These are phyloP conservation scores for Neosilurus hyrtlii DNA, from an alignment of 2,797 vertebrate species.

Conservation along the genomic window DNA sequence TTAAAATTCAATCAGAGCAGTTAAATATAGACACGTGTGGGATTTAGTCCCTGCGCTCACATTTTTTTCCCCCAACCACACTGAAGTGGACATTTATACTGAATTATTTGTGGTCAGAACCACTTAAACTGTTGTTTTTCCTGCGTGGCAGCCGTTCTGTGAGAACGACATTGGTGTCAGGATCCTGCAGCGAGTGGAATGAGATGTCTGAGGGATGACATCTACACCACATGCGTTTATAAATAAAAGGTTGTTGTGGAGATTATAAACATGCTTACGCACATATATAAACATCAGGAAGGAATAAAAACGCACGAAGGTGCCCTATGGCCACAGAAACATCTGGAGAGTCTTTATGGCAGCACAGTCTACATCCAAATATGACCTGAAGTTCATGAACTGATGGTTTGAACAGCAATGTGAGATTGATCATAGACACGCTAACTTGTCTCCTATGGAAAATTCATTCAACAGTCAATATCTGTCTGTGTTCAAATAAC, in stretches of 20 bases:
- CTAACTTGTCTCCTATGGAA: neutral
- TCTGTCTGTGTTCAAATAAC: neutral
- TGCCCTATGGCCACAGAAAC: slow-evolving; percentile 47
- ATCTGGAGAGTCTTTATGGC: too few species aligned
- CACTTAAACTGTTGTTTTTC: neutral
- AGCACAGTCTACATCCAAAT: neutral
- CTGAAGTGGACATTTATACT: slow-evolving; percentile 5
- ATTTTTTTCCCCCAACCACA: neutral
- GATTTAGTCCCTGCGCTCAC: neutral
- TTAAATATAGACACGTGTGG: slow-evolving; percentile 5
- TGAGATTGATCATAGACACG: neutral
- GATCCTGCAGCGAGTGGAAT: neutral
- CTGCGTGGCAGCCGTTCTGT: neutral
- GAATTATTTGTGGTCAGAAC: neutral
- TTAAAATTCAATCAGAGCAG: slow-evolving; percentile 11
- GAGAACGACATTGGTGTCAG: slow-evolving; percentile 1
- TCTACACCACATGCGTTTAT: neutral
- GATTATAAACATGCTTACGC: slow-evolving; percentile 3
- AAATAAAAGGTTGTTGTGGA: slow-evolving; percentile 10
- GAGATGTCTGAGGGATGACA: neutral
- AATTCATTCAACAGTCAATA: neutral
- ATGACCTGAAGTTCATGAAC: neutral
- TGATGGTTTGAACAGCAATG: neutral
- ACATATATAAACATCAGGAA: slow-evolving; percentile 30
- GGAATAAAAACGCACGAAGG: slow-evolving; percentile 33